Evolutionary conservation across 2,113 vertebrate genomes (phyloP).

Genomic region (Apeltes quadracus): DNA sequence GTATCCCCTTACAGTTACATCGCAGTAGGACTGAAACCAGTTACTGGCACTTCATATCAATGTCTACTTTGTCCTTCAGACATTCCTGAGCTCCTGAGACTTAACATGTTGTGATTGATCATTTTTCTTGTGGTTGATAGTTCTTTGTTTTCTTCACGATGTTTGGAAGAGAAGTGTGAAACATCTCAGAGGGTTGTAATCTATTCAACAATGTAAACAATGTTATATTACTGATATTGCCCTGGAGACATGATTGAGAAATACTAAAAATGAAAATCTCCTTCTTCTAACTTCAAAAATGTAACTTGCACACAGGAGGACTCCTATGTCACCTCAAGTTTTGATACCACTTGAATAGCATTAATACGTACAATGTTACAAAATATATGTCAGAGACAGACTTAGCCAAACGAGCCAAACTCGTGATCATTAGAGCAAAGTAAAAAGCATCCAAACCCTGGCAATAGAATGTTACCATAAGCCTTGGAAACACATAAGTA

Average conservation of each 20-base stretch:
- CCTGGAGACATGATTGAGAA: background rate
- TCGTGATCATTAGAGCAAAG: slow-evolving; percentile 1
- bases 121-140: background rate
- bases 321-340: background rate
- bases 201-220: background rate
- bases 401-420: background rate
- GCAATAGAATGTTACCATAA: background rate
- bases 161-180: background rate
- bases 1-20: slow-evolving; percentile 68
- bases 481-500: slow-evolving; percentile 36
- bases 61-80: slow-evolving; percentile 41
- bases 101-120: slow-evolving; percentile 16
- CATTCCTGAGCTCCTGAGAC: slow-evolving; percentile 9
- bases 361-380: background rate
- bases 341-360: background rate
- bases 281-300: background rate
- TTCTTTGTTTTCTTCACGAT: background rate
- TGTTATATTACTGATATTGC: background rate
- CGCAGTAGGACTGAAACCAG: slow-evolving; percentile 54
- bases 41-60: slow-evolving; percentile 62
- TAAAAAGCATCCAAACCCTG: background rate
- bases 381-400: background rate
- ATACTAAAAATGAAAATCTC: background rate
- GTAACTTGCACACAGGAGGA: background rate
- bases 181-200: background rate